phyloP scores from a whole-genome alignment of 2,888 invertebrate species.

The Deroplatys truncata region DNA sequence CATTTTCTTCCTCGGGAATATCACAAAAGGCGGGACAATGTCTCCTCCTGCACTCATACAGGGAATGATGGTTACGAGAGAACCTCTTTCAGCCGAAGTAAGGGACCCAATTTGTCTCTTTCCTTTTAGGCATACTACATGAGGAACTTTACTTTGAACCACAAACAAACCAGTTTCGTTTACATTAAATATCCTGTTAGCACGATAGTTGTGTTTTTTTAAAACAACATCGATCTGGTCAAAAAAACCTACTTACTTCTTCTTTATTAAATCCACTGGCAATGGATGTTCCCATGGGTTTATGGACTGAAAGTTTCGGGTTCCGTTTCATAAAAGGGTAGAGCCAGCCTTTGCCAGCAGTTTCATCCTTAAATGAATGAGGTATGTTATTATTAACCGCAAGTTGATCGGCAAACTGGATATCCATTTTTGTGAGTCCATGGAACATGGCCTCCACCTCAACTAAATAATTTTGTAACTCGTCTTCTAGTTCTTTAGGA shows the following conservation, averaged over 20 bases:
- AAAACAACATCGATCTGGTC: not conserved
- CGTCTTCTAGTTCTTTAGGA: no score
- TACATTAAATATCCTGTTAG: not conserved
- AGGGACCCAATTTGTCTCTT: no score
- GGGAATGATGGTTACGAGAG: not conserved
- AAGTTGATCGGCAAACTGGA: not conserved
- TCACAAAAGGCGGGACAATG: conserved; percentile 8
- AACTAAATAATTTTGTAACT: no score
- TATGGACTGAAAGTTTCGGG: not conserved
- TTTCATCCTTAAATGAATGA: not conserved
- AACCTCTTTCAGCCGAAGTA: conserved; percentile 21
- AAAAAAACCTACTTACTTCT: no score
- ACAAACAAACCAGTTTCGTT: no score
- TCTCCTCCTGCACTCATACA: conserved; percentile 16
- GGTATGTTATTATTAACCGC: no score
- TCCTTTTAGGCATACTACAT: no score
- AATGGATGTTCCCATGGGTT: conserved; percentile 20
- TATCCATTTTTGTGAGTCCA: conserved; percentile 1
- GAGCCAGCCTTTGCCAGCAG: not conserved
- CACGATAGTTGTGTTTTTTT: not conserved
- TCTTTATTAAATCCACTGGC: no score
- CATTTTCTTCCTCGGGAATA: conserved; percentile 33
- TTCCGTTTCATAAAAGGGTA: conserved; percentile 6
- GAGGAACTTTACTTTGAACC: no score
- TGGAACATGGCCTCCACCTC: conserved; percentile 5